Evolutionary conservation across 2,888 invertebrate genomes (phyloP), one percentile per base, ranked within the genome.

Genomic region (Heliconius erato): DNA sequence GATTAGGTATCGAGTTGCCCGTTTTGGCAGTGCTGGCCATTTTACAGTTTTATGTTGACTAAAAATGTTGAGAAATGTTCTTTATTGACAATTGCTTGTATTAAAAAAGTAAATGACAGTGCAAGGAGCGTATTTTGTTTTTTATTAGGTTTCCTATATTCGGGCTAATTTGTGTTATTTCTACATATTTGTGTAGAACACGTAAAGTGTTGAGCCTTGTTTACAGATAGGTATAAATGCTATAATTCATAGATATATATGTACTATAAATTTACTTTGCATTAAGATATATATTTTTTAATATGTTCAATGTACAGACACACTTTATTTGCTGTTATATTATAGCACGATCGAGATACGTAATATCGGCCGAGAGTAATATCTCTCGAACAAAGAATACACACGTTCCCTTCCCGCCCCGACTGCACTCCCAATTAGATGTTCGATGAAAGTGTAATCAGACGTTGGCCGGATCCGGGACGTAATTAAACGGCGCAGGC

Each of bases 381-480:
- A 94, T 93, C 92, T 91, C 89, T 86, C 87, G 91, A 92, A 94
- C 94, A 94, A 94, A 94, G 93, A 94, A 94, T 92, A 94, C 94
- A 94, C 91, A 92, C 92, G 92, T 91, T 89, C 91, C 90, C 87
- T 88, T 87, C 87, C 87, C 89, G 89, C 88, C 89, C 90, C 90
- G 91, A 90, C 92, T 95, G 96, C 95, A 95, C 94, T 94, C 91
- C 94, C 95, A 95, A 95, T 96, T 95, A 96, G 94, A 95, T 94
- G 95, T 95, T 95, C 96, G 95, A 96, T 95, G 95, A 95, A 95
- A 95, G 93, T 95, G 96, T 96, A 95, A 96, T 96, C 95, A 95
- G 94, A 94, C 94, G 94, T 91, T 91, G 94, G 92, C 91, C 92
- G 94, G 94, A 95, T 94, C 94, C 93, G 91, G 94, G 93, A 92